Conservation (phyloP, 2,113 vertebrate genomes). For the Cyprinus carpio region DNA sequence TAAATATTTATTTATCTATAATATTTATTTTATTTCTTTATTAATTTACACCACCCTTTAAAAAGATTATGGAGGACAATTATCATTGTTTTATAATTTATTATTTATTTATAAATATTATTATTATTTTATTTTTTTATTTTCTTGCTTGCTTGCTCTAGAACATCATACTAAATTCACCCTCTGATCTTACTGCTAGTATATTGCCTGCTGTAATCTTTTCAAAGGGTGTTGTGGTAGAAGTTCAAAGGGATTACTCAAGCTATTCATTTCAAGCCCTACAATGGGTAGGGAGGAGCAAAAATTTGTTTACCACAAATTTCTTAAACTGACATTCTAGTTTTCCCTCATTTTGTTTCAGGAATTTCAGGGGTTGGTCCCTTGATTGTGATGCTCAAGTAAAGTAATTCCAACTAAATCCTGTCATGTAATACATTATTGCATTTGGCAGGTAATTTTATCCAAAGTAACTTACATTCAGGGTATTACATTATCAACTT, state of each 20-base stretch:
- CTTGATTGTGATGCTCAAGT: neutral
- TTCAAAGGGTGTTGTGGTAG: neutral
- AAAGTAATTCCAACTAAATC: neutral
- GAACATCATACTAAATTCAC: neutral
- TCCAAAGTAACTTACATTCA: neutral
- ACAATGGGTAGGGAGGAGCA: neutral
- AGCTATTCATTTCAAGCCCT: neutral
- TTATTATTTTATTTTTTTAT: no score
- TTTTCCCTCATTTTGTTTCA: neutral
- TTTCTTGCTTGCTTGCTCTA: neutral
- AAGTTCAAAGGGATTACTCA: slow-evolving; percentile 1
- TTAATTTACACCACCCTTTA: no score
- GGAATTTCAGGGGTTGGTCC: neutral
- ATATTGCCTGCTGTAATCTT: neutral
- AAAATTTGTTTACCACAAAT: neutral
- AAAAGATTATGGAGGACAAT: no score
- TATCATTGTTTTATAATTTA: no score
- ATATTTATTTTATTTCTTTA: no score
- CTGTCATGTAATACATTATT: neutral
- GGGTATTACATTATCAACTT: neutral
- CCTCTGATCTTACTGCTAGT: neutral
- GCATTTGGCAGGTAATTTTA: neutral
- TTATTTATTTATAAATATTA: no score
- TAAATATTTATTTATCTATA: no score
- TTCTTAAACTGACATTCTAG: neutral